Percentiles rank a stretch among this genome's conserved stretches.
Evolutionary conservation across 2,113 vertebrate species (phyloP).

Genomic region (Empidonax traillii): DNA sequence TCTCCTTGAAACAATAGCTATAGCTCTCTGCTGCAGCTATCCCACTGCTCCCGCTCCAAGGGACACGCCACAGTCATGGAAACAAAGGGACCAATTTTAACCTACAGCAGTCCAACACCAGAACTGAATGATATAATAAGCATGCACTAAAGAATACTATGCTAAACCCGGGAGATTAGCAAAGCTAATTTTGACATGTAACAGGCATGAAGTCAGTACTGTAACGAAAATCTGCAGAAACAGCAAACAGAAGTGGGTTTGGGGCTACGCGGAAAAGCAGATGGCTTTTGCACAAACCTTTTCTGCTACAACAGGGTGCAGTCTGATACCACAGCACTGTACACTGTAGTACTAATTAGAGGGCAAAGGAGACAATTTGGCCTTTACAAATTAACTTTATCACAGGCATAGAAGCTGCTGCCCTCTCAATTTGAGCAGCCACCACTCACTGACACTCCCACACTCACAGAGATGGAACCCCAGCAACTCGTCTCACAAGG

Average conservation of each 20-base stretch:
- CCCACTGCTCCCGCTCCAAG: not conserved
- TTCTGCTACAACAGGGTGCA: not conserved
- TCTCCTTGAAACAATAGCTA: conserved; percentile 20
- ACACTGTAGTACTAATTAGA: not conserved
- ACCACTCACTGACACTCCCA: not conserved
- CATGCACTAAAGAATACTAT: not conserved
- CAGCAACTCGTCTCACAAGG: not conserved
- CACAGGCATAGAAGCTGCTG: not conserved
- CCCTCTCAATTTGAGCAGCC: not conserved
- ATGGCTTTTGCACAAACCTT: not conserved
- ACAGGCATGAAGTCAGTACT: not conserved
- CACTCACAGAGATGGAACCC: not conserved
- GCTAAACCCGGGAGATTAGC: not conserved
- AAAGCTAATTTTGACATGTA: not conserved
- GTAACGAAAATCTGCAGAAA: not conserved
- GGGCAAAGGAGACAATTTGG: not conserved
- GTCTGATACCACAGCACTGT: not conserved
- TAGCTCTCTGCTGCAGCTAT: not conserved
- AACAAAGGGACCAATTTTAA: conserved; percentile 16
- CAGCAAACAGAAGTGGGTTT: not conserved
- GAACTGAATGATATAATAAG: not conserved
- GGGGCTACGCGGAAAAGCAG: not conserved
- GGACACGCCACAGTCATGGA: not conserved
- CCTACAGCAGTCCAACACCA: not conserved
- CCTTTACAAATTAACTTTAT: not conserved